Conservation (phyloP, 1,140 invertebrate genomes). For the Acyrthosiphon pisum region DNA sequence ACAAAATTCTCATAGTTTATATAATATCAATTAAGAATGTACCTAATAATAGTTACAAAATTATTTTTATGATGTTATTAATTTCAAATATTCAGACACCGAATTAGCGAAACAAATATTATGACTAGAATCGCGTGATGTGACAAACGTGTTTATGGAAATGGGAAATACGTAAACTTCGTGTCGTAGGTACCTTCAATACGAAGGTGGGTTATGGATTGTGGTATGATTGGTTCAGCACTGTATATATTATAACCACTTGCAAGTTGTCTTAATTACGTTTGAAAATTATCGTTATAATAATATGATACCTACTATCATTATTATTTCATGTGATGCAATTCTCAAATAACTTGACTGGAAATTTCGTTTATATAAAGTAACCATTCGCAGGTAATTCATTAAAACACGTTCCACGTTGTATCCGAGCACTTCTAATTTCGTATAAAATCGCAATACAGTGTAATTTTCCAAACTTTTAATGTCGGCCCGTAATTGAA, state of each 20-base stretch:
- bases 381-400: background rate
- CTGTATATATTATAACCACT: background rate
- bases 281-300: background rate
- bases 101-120: no score
- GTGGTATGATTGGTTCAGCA: background rate
- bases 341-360: background rate
- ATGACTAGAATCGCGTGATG: background rate
- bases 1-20: background rate
- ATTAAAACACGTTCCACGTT: background rate
- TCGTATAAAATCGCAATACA: background rate
- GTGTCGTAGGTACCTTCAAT: background rate
- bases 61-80: background rate
- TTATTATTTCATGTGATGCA: background rate
- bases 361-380: background rate
- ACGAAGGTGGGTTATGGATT: background rate
- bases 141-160: background rate
- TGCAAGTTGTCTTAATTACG: background rate
- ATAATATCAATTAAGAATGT: no score
- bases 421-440: background rate
- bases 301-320: background rate
- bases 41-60: background rate
- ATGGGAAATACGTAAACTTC: background rate
- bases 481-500: conserved; percentile 18
- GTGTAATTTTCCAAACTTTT: background rate
- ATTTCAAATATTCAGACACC: background rate